phyloP scores from a whole-genome alignment of 2,888 invertebrate species.

The Ethmia dodecea region DNA sequence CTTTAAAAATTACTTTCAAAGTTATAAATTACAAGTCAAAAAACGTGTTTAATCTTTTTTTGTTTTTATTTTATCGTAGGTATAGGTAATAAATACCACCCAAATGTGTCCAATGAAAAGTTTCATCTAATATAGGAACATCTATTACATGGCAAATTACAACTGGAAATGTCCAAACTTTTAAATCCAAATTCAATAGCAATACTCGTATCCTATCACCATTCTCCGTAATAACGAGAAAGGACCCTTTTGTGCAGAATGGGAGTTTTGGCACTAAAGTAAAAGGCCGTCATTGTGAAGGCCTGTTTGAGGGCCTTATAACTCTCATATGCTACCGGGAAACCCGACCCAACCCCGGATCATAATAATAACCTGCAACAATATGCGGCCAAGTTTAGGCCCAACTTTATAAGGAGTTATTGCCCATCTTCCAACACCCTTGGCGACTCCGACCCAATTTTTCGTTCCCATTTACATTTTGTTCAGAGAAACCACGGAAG shows the following conservation, averaged over 20 bases:
- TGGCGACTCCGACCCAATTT: conserved; percentile 12
- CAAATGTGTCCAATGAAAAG: no score
- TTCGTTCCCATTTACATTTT: conserved; percentile 14
- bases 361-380: conserved; percentile 39
- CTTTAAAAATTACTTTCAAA: no score
- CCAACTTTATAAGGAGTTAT: conserved; percentile 36
- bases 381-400: conserved; percentile 41
- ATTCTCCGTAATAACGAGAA: conserved; percentile 22
- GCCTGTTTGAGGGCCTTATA: conserved; percentile 31
- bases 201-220: conserved; percentile 17
- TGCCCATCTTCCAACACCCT: conserved; percentile 17
- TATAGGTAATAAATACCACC: no score
- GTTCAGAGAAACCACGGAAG: conserved; percentile 15
- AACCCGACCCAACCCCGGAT: conserved; percentile 23
- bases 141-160: no score
- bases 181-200: no score
- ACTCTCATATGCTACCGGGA: conserved; percentile 38
- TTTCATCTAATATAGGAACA: no score
- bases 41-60: no score
- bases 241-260: conserved; percentile 28
- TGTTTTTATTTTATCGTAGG: no score
- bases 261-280: conserved; percentile 32
- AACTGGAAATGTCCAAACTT: no score
- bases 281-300: conserved; percentile 30
- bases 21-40: no score